Conservation (phyloP, 2,888 invertebrate species). For the Brachynemurus nebulosus region DNA sequence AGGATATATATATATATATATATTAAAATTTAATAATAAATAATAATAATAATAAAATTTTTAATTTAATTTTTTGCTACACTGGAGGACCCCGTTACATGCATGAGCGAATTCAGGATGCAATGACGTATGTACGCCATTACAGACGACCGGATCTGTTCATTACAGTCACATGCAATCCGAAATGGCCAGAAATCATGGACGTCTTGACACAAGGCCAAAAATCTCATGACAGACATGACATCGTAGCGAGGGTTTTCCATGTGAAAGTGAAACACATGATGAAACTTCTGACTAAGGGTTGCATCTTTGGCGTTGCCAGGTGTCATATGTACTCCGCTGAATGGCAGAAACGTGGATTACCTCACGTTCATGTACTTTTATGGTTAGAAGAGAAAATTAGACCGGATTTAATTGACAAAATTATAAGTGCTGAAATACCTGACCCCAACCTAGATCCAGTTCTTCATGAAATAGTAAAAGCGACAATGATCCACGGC, state of each 20-base stretch:
- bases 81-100: constrained; percentile 21
- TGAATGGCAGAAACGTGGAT: constrained; percentile 19
- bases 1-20: no score
- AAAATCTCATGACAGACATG: constrained; percentile 10
- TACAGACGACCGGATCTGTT: constrained; percentile 23
- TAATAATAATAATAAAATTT: no score
- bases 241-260: constrained; percentile 10
- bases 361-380: constrained; percentile 1
- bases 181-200: constrained; percentile 7
- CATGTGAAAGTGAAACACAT: constrained; percentile 3
- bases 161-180: constrained; percentile 9
- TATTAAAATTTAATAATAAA: no score
- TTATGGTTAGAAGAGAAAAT: constrained; percentile 14
- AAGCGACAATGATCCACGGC: constrained; percentile 3
- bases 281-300: neutral
- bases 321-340: constrained; percentile 16
- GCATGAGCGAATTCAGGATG: constrained; percentile 19
- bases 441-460: constrained; percentile 20
- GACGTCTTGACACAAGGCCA: neutral
- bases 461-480: constrained; percentile 1
- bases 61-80: constrained; percentile 13
- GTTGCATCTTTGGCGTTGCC: constrained; percentile 13
- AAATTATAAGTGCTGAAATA: constrained; percentile 22
- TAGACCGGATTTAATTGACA: constrained; percentile 16
- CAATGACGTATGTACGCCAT: constrained; percentile 6